Evolutionary conservation across 2,888 invertebrate genomes (phyloP).

Genomic region (Cacoxenus indagator): DNA sequence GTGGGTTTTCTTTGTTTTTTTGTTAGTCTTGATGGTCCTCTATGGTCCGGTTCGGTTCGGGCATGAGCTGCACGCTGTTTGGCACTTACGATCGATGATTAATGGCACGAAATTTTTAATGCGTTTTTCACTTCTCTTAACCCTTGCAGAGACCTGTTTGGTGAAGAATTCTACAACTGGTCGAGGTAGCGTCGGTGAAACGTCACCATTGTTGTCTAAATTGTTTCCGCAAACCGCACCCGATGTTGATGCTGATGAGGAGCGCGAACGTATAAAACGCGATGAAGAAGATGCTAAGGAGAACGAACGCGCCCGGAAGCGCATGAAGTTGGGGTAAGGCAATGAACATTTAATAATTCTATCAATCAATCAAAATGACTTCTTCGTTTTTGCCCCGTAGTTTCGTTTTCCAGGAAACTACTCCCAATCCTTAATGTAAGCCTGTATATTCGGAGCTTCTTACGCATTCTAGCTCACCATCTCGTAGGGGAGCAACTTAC

Average conservation of each 20-base stretch:
- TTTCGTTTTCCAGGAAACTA: constrained; percentile 19
- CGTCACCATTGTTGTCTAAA: constrained; percentile 72
- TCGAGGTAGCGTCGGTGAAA: constrained; percentile 29
- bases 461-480: too few relatives aligned
- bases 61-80: not conserved
- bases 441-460: too few relatives aligned
- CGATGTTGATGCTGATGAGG: constrained; percentile 72
- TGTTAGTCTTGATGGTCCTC: too few relatives aligned
- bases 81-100: not conserved
- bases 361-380: not conserved
- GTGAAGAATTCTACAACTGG: not conserved
- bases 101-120: constrained; percentile 10
- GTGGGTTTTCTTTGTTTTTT: constrained; percentile 41
- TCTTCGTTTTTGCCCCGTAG: too few relatives aligned
- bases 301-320: constrained; percentile 79
- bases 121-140: too few relatives aligned
- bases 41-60: too few relatives aligned
- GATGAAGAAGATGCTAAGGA: constrained; percentile 76
- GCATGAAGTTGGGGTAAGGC: constrained; percentile 78
- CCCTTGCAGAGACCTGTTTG: not conserved
- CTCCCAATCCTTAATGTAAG: not conserved
- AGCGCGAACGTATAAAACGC: constrained; percentile 73
- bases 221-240: constrained; percentile 74
- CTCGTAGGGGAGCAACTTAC: too few relatives aligned
- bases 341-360: not conserved